Evolutionary conservation across 2,113 vertebrate genomes (phyloP).

Genomic region (Ondatra zibethicus): DNA sequence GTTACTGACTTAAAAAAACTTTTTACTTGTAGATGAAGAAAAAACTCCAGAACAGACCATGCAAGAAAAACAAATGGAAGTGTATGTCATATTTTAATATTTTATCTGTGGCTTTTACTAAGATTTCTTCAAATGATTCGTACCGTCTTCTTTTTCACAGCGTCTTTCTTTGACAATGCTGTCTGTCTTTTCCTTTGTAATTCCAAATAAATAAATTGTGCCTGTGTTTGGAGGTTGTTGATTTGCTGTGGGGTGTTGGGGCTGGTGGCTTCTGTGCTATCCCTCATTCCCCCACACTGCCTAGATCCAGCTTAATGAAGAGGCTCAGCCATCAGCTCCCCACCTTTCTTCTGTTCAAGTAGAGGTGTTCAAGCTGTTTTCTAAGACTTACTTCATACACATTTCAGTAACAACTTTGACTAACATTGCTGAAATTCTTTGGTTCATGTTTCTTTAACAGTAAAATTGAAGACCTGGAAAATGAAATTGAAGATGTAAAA

Average conservation of each 20-base stretch:
- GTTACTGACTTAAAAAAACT: background rate
- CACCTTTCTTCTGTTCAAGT: slow-evolving; percentile 8
- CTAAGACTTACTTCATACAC: slow-evolving; percentile 9
- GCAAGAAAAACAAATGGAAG: background rate
- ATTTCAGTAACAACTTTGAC: slow-evolving; percentile 21
- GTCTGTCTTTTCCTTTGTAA: slow-evolving; percentile 22
- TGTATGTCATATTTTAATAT: slow-evolving; percentile 76
- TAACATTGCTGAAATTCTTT: slow-evolving; percentile 47
- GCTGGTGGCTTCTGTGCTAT: background rate
- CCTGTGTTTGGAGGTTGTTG: background rate
- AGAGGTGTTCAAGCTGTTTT: background rate
- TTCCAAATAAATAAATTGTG: slow-evolving; percentile 3
- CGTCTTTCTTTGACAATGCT: background rate
- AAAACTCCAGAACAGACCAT: background rate
- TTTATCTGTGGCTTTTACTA: slow-evolving; percentile 59
- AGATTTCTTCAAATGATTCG: background rate
- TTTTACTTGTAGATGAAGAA: slow-evolving; percentile 82
- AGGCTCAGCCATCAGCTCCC: background rate
- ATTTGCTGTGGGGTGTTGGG: background rate
- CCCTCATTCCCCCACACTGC: background rate
- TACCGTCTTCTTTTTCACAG: background rate
- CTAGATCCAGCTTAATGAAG: background rate
- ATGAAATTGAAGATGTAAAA: slow-evolving; percentile 66
- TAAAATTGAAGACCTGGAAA: slow-evolving; percentile 59
- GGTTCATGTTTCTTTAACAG: slow-evolving; percentile 73